Evolutionary conservation across 1,140 invertebrate species (phyloP), one percentile per base, ranked within the genome.

Genomic region (Cydia amplana): DNA sequence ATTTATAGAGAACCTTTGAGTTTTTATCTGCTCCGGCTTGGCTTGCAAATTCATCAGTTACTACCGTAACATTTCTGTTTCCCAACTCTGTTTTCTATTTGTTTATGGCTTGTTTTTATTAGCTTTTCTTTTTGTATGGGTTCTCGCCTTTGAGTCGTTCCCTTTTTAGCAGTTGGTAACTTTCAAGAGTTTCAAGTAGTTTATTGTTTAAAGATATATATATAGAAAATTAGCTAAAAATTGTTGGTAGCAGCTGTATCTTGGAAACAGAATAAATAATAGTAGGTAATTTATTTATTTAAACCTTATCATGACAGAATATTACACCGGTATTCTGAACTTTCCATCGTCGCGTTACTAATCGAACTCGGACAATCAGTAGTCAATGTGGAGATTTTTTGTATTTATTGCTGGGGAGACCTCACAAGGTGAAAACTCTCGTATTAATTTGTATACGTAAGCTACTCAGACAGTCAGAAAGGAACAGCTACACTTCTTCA

Each of bases 1-100:
- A 60, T 60, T 60, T 60, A 60, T 60, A 60, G 18, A 12, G 55
- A 23, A 60, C 55, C 55, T 60, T 60, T 60, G 55, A 60, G 20
- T 60, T 60, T 60, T 12, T 60, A 60, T 23, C 55, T 20, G 20
- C 55, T 60, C 20, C 55, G 55, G 55, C 55, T 60, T 60, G 55
- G 12, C 9, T 60, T 12, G 55, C 55, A 23, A 60, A 60, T 60
- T 60, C 55, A 60, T 60, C 55, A 60, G 55, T 60, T 60, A 23
- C 55, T 60, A 23, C 55, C 18, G 20, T 12, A n/a, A 18, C n/a
- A n/a, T 55, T 55, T 55, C n/a, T 60, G 20, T 60, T 18, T 18
- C n/a, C 16, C 51, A 60, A 60, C 55, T 51, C 18, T 51, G 49
- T 60, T 60, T 60, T 23, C 1, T 60, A 60, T 23, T 60, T 60